These are phyloP conservation scores for Arothron firmamentum DNA, from an alignment of 2,113 vertebrate genomes.

Conservation along the genomic window DNA sequence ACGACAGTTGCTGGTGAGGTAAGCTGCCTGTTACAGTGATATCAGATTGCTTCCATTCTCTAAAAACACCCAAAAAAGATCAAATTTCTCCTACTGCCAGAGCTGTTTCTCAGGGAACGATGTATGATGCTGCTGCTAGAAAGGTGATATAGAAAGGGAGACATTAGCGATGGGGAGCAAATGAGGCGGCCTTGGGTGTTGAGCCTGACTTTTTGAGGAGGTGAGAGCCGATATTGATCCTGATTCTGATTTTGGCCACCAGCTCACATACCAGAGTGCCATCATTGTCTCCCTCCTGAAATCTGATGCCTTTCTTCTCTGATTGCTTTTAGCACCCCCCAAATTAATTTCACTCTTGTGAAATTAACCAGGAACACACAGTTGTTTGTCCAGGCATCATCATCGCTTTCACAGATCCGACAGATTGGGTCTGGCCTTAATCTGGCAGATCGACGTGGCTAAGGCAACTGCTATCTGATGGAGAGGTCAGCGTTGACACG, in stretches of 20 bases:
- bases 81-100: constrained; percentile 38
- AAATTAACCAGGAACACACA: background rate
- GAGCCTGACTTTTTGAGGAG: constrained; percentile 12
- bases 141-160: constrained; percentile 29
- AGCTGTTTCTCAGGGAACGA: constrained; percentile 27
- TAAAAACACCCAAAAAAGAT: constrained; percentile 9
- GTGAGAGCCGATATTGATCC: constrained; percentile 17
- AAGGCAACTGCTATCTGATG: constrained; percentile 55
- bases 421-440: constrained; percentile 62
- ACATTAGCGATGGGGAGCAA: constrained; percentile 11
- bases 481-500: constrained; percentile 49
- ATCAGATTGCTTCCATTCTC: constrained; percentile 21
- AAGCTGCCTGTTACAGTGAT: constrained; percentile 27
- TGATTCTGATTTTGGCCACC: background rate
- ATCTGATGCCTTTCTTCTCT: no score
- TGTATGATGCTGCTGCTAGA: constrained; percentile 9
- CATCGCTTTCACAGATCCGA: constrained; percentile 50
- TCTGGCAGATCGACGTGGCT: constrained; percentile 52
- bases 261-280: no score
- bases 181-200: constrained; percentile 4
- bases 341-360: constrained; percentile 12
- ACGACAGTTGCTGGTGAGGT: background rate
- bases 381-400: constrained; percentile 45
- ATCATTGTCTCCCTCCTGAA: no score
- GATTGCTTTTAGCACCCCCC: constrained; percentile 5